Evolutionary conservation across 2,888 invertebrate species (phyloP).

Genomic region (Fragum whitleyi): DNA sequence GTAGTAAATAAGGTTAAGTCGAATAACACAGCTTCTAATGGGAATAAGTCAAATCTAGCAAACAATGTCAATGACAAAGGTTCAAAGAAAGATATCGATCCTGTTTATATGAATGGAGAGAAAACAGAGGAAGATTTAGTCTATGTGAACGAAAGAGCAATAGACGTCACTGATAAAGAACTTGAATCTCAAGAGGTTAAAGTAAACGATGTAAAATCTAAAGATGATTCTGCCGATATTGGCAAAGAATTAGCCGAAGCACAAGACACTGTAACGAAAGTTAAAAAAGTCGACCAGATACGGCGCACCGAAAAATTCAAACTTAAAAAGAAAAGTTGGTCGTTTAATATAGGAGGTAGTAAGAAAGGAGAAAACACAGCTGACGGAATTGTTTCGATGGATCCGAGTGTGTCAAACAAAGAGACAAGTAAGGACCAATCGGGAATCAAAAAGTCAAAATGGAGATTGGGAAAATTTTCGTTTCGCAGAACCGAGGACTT

Average conservation of each 20-base stretch:
- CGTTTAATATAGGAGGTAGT: constrained; percentile 53
- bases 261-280: constrained; percentile 34
- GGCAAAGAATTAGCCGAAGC: constrained; percentile 37
- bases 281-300: constrained; percentile 32
- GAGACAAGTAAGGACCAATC: constrained; percentile 24
- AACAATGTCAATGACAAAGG: neutral
- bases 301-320: constrained; percentile 38
- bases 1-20: constrained; percentile 42
- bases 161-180: constrained; percentile 28
- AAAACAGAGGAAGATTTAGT: constrained; percentile 51
- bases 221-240: neutral
- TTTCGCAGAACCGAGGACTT: constrained; percentile 53
- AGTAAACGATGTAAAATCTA: neutral
- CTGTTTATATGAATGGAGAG: constrained; percentile 49
- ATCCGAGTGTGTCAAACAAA: constrained; percentile 37
- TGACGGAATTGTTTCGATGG: constrained; percentile 31
- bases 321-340: constrained; percentile 64
- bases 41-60: neutral
- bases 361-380: constrained; percentile 6
- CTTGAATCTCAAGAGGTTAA: constrained; percentile 1
- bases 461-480: constrained; percentile 59
- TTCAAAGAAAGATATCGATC: constrained; percentile 3
- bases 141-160: constrained; percentile 50
- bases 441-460: constrained; percentile 47
- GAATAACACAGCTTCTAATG: neutral